These are phyloP conservation scores for Agrochola circellaris DNA, from an alignment of 2,888 invertebrate species.

Conservation along the genomic window DNA sequence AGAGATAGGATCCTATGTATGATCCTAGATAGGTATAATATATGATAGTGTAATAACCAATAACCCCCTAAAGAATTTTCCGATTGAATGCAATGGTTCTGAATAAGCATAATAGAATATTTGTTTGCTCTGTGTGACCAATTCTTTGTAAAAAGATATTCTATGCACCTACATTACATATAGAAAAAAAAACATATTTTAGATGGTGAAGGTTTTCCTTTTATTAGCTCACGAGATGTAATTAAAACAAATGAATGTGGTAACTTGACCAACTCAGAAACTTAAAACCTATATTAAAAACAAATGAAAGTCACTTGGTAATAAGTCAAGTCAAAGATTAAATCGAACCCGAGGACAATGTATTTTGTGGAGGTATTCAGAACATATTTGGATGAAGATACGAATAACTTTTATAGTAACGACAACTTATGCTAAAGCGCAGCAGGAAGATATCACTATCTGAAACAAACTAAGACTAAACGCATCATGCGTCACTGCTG, in stretches of 20 bases:
- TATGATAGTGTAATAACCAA: too few species aligned
- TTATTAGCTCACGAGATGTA: not conserved
- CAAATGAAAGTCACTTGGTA: not conserved
- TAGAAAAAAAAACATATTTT: not conserved
- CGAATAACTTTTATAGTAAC: not conserved
- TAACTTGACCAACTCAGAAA: not conserved
- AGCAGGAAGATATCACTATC: not conserved
- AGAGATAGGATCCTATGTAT: too few species aligned
- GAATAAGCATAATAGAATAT: not conserved
- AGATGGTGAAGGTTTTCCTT: not conserved
- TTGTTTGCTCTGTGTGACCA: constrained; percentile 15
- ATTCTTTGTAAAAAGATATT: constrained; percentile 9
- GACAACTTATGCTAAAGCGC: not conserved
- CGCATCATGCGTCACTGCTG: not conserved
- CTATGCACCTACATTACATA: constrained; percentile 8
- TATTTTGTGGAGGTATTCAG: not conserved
- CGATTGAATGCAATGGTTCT: not conserved
- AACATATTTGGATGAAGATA: not conserved
- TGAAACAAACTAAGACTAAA: not conserved
- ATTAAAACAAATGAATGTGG: not conserved
- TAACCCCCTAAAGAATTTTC: too few species aligned
- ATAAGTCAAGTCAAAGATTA: not conserved
- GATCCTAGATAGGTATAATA: too few species aligned
- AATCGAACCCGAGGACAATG: not conserved
- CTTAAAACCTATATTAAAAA: not conserved